Evolutionary conservation across 2,113 vertebrate genomes (phyloP).

Genomic region (Arvicanthis niloticus): DNA sequence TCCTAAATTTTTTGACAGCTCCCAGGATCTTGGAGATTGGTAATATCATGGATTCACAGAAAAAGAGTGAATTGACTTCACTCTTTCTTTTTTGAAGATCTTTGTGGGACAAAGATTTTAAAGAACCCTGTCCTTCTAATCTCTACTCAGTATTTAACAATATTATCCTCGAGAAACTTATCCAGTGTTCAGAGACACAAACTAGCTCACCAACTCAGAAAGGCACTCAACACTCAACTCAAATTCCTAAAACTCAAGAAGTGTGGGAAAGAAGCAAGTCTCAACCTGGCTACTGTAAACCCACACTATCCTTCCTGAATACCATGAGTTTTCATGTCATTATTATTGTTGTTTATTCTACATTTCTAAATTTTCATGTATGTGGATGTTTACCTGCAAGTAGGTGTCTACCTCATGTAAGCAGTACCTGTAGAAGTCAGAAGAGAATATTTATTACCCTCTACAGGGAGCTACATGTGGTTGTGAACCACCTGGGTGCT

Average conservation of each 20-base stretch:
- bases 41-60: neutral
- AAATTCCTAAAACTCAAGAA: neutral
- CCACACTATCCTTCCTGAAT: neutral
- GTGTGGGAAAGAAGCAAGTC: neutral
- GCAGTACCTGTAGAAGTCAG: neutral
- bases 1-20: neutral
- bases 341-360: neutral
- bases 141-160: neutral
- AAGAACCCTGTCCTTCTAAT: neutral
- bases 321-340: neutral
- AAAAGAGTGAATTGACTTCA: neutral
- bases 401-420: neutral
- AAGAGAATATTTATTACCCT: neutral
- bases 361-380: neutral
- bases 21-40: neutral
- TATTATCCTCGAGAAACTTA: neutral
- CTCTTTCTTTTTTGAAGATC: neutral
- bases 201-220: neutral
- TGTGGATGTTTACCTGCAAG: neutral
- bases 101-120: neutral
- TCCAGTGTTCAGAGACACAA: neutral
- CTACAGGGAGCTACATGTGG: neutral
- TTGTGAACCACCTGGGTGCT: neutral
- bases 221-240: neutral
- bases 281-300: no score